Conservation (phyloP, 2,888 invertebrate genomes). For the Cyclophora punctaria region DNA sequence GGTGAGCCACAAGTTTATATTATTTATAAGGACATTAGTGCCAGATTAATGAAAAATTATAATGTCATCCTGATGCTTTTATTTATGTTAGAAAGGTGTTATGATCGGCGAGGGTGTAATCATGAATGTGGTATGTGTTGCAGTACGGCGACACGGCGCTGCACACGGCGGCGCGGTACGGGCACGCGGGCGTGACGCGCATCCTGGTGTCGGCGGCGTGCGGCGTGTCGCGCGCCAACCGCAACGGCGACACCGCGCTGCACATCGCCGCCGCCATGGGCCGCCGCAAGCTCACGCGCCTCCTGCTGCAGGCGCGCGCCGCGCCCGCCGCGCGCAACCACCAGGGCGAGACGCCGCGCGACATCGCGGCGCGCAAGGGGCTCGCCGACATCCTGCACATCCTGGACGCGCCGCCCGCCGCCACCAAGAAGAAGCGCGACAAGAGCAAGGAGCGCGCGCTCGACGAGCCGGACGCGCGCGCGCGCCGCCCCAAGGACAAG, state of each 20-base stretch:
- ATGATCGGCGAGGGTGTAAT: too few species aligned
- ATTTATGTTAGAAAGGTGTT: neutral
- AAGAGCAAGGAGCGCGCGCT: slow-evolving; percentile 72
- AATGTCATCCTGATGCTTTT: neutral
- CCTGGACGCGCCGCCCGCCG: slow-evolving; percentile 74
- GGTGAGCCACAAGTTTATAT: slow-evolving; percentile 62
- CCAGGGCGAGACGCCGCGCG: slow-evolving; percentile 91
- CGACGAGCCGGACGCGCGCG: slow-evolving; percentile 65
- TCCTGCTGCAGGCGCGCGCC: slow-evolving; percentile 91
- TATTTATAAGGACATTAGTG: too few species aligned
- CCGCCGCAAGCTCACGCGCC: slow-evolving; percentile 90
- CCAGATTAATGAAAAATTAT: too few species aligned
- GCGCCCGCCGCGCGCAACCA: slow-evolving; percentile 81
- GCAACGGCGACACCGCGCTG: slow-evolving; percentile 95
- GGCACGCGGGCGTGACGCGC: slow-evolving; percentile 95
- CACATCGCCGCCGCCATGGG: slow-evolving; percentile 97
- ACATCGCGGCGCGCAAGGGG: slow-evolving; percentile 91
- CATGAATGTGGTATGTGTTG: slow-evolving; percentile 17
- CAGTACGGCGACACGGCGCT: slow-evolving; percentile 96
- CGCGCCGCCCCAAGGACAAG: slow-evolving; percentile 34
- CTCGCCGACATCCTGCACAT: slow-evolving; percentile 89
- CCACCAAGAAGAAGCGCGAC: slow-evolving; percentile 63
- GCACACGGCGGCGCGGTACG: slow-evolving; percentile 95
- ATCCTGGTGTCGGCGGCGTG: slow-evolving; percentile 94
- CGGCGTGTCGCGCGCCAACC: slow-evolving; percentile 90